Conservation (phyloP, 2,888 invertebrate genomes). For the Sarcophaga subvicina region DNA sequence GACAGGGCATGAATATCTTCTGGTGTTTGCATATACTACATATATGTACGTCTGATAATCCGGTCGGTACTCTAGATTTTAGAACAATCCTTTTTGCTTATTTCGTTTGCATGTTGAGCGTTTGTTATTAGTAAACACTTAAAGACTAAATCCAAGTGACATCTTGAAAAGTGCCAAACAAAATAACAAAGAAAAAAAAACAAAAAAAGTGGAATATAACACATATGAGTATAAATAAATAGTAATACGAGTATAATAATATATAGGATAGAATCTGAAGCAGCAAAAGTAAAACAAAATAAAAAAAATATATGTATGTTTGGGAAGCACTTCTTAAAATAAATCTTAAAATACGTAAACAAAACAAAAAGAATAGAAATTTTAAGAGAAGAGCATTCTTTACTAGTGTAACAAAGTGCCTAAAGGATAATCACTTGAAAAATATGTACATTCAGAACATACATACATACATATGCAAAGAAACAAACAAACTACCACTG, state of each 20-base stretch:
- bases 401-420: slow-evolving; percentile 49
- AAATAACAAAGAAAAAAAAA: slow-evolving; percentile 10
- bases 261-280: neutral
- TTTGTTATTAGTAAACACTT: slow-evolving; percentile 58
- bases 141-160: slow-evolving; percentile 57
- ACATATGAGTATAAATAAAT: neutral
- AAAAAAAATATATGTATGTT: neutral
- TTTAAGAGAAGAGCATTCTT: neutral
- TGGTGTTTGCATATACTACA: slow-evolving; percentile 33
- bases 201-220: neutral
- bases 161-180: slow-evolving; percentile 43
- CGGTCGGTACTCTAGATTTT: slow-evolving; percentile 50
- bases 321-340: slow-evolving; percentile 43
- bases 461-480: neutral
- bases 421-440: slow-evolving; percentile 61
- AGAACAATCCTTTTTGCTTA: slow-evolving; percentile 53
- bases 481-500: neutral
- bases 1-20: neutral
- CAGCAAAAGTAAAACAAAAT: slow-evolving; percentile 7
- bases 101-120: slow-evolving; percentile 40
- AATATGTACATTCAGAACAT: slow-evolving; percentile 25
- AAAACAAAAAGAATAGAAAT: slow-evolving; percentile 8
- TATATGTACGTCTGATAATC: slow-evolving; percentile 45
- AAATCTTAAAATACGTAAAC: slow-evolving; percentile 54
- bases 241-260: slow-evolving; percentile 6